These are phyloP conservation scores for Himalopsyche phryganea DNA, from an alignment of 1,140 invertebrate genomes.

Conservation along the genomic window DNA sequence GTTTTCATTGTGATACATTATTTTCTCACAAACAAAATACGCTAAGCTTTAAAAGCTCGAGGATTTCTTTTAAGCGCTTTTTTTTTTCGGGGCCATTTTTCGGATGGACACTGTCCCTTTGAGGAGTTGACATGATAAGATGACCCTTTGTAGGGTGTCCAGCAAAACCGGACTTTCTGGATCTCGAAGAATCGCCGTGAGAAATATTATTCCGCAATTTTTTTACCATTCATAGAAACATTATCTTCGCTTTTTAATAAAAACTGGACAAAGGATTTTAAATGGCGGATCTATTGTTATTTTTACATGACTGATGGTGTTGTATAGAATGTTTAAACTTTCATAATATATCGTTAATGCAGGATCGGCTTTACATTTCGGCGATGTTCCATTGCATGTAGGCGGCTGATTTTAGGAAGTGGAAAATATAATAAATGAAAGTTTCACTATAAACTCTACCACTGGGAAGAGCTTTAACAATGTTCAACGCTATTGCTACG, in stretches of 20 bases:
- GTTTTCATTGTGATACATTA: constrained; percentile 21
- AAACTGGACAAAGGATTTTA: constrained; percentile 15
- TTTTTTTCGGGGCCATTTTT: neutral
- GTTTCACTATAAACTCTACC: too few relatives aligned
- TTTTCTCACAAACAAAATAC: neutral
- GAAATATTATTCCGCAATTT: constrained; percentile 6
- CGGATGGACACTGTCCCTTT: constrained; percentile 13
- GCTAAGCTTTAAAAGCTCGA: neutral
- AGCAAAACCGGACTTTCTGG: constrained; percentile 30
- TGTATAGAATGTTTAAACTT: neutral
- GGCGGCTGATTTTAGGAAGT: too few relatives aligned
- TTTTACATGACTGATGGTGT: neutral
- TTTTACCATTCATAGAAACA: neutral
- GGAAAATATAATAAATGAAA: too few relatives aligned
- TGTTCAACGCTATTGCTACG: too few relatives aligned
- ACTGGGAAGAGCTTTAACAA: too few relatives aligned
- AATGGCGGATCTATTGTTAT: neutral
- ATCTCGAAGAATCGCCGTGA: constrained; percentile 29
- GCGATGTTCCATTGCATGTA: too few relatives aligned
- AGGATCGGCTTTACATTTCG: too few relatives aligned
- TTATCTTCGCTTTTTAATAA: neutral
- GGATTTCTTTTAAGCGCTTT: constrained; percentile 3
- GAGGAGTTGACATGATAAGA: constrained; percentile 29
- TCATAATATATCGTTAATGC: neutral
- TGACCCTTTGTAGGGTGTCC: constrained; percentile 23